A percentile compares a stretch with the other conserved stretches of the same genome.
These are phyloP conservation scores for Hirudo medicinalis DNA, from an alignment of 1,140 invertebrate genomes.

Conservation along the genomic window DNA sequence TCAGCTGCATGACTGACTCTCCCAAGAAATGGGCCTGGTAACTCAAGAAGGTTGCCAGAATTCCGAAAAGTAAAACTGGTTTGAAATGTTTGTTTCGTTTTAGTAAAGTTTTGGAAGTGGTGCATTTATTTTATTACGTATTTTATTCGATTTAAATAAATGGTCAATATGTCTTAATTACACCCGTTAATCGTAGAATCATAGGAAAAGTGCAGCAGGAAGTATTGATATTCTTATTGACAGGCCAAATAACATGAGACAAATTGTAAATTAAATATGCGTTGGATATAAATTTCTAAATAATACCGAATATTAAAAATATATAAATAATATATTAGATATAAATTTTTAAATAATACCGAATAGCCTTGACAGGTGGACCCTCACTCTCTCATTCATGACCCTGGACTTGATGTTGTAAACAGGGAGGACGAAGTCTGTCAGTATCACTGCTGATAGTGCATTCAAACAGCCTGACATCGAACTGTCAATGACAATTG, in stretches of 20 bases:
- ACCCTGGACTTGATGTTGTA: conserved; percentile 47
- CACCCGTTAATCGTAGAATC: not conserved
- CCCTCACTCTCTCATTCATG: conserved; percentile 54
- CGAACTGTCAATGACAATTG: conserved; percentile 49
- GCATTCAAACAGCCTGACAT: conserved; percentile 81
- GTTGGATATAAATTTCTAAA: not conserved
- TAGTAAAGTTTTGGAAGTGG: too few relatives aligned
- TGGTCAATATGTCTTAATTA: too few relatives aligned
- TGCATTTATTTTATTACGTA: too few relatives aligned
- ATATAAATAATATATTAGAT: not conserved
- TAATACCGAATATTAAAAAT: conserved; percentile 26
- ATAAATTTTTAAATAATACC: conserved; percentile 3
- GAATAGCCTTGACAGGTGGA: conserved; percentile 52
- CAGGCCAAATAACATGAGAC: not conserved
- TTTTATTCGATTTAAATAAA: too few relatives aligned
- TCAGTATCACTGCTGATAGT: conserved; percentile 69
- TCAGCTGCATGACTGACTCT: conserved; percentile 31
- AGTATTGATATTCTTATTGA: not conserved
- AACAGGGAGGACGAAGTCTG: conserved; percentile 60
- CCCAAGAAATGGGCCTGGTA: conserved; percentile 30
- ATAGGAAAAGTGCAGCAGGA: not conserved
- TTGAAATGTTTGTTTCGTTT: too few relatives aligned
- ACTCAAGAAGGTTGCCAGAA: conserved; percentile 30
- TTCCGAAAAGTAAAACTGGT: conserved; percentile 28
- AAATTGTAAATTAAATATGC: not conserved